These are phyloP conservation scores for Pocota personata DNA, from an alignment of 2,888 invertebrate genomes.

Conservation along the genomic window DNA sequence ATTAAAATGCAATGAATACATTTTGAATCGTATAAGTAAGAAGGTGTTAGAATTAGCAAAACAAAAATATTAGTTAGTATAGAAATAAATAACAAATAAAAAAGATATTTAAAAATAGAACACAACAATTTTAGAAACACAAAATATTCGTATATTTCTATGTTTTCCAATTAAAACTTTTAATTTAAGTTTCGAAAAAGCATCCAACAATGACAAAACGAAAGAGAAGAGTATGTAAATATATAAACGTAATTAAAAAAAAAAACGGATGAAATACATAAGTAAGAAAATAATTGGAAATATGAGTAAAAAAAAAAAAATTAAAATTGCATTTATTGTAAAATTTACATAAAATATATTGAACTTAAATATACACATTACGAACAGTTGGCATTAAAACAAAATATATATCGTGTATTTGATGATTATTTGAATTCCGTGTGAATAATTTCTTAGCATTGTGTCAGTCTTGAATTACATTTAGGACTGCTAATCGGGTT, in stretches of 20 bases:
- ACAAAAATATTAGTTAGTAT: conserved; percentile 49
- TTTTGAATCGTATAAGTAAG: conserved; percentile 24
- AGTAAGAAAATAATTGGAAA: conserved; percentile 29
- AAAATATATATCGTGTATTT: conserved; percentile 29
- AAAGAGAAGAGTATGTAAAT: neutral
- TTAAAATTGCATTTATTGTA: conserved; percentile 66
- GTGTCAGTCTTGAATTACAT: no score
- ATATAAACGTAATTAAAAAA: neutral
- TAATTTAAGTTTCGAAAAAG: conserved; percentile 42
- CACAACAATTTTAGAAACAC: conserved; percentile 17
- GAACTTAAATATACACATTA: conserved; percentile 71
- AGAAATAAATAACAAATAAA: conserved; percentile 42
- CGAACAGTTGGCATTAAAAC: conserved; percentile 69
- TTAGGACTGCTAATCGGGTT: no score
- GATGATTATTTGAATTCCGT: neutral
- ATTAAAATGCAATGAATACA: conserved; percentile 11
- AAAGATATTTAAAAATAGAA: conserved; percentile 1
- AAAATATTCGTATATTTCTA: conserved; percentile 69
- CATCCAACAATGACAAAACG: conserved; percentile 28
- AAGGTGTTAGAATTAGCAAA: conserved; percentile 49
- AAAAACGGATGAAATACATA: conserved; percentile 5
- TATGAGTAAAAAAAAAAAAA: conserved; percentile 12
- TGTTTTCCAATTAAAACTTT: conserved; percentile 64
- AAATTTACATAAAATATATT: conserved; percentile 63
- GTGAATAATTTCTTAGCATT: neutral